Percentiles rank a stretch among this genome's conserved stretches.
phyloP scores from a whole-genome alignment of 1,140 invertebrate genomes.

The Holcopasites calliopsidis region DNA sequence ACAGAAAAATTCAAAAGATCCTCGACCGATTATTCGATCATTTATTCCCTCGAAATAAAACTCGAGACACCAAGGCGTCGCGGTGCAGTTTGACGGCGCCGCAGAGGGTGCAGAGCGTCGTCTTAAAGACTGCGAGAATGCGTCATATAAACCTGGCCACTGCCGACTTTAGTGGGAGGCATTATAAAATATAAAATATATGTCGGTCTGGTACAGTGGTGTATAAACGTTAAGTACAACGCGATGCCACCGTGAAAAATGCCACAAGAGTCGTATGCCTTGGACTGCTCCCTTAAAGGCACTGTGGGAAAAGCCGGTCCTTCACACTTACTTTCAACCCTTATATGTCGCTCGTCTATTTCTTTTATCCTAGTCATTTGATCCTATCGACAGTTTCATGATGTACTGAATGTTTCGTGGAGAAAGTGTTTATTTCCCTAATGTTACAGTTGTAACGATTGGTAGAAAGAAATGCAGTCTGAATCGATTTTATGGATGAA shows the following conservation, averaged over 20 bases:
- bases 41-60: conserved; percentile 24
- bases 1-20: not conserved
- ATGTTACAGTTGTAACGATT: not conserved
- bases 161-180: conserved; percentile 3
- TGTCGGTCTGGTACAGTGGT: conserved; percentile 21
- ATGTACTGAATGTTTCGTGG: not conserved
- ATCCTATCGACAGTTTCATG: not conserved
- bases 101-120: not conserved
- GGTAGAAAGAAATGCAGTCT: too few species aligned
- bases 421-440: not conserved
- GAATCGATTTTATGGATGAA: too few species aligned
- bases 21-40: not conserved
- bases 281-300: conserved; percentile 35
- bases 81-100: not conserved
- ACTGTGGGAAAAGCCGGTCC: conserved; percentile 45
- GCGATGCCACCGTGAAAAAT: conserved; percentile 48
- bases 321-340: conserved; percentile 20
- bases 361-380: not conserved
- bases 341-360: not conserved
- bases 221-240: conserved; percentile 55
- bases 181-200: conserved; percentile 62
- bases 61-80: not conserved
- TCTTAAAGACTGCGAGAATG: conserved; percentile 15
- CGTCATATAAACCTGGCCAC: conserved; percentile 24
- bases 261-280: conserved; percentile 20